phyloP scores from a whole-genome alignment of 1,140 invertebrate species.

The Galleria mellonella region DNA sequence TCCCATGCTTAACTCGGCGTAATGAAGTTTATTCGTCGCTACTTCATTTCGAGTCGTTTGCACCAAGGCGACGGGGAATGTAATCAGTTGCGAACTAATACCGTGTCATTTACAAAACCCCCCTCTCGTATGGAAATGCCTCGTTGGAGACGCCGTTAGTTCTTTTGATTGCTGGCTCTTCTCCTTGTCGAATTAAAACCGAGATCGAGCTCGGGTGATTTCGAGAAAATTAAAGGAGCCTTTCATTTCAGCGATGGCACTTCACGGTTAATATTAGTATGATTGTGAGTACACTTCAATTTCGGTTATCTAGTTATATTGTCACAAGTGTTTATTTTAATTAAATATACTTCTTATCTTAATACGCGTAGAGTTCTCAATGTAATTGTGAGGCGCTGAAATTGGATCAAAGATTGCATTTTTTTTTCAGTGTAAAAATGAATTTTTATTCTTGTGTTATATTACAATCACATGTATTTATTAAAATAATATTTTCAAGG shows the following conservation, averaged over 20 bases:
- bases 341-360: constrained; percentile 29
- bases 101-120: constrained; percentile 51
- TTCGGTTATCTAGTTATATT: constrained; percentile 35
- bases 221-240: constrained; percentile 60
- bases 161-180: constrained; percentile 63
- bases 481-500: too few relatives aligned
- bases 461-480: too few relatives aligned
- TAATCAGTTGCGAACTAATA: constrained; percentile 70
- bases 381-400: too few relatives aligned
- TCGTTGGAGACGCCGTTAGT: constrained; percentile 60
- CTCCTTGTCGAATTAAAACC: constrained; percentile 62
- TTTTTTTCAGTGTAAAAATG: too few relatives aligned
- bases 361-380: too few relatives aligned
- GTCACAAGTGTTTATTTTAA: constrained; percentile 44
- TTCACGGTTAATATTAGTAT: constrained; percentile 59
- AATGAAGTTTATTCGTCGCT: constrained; percentile 71
- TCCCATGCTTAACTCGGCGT: constrained; percentile 63
- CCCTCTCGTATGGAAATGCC: constrained; percentile 66
- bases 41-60: constrained; percentile 61
- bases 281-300: constrained; percentile 38
- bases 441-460: too few relatives aligned
- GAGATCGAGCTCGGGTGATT: constrained; percentile 50
- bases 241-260: constrained; percentile 49
- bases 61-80: constrained; percentile 48
- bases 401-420: too few relatives aligned